These are phyloP conservation scores for Isichthys henryi DNA, from an alignment of 2,113 vertebrate species.

Conservation along the genomic window DNA sequence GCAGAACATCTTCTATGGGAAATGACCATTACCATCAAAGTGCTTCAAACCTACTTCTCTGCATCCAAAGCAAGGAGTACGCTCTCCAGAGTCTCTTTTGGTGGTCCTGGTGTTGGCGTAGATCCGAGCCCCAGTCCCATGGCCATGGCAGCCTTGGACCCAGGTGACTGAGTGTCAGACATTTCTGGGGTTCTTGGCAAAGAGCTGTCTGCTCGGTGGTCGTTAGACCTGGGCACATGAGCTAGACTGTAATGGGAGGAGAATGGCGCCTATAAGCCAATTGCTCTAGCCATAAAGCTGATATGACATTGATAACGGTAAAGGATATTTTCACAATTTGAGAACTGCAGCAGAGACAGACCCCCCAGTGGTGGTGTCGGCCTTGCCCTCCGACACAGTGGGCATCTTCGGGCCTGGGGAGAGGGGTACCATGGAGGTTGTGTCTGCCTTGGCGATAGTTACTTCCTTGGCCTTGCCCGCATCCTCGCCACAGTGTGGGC, in stretches of 20 bases:
- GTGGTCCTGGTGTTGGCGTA: slow-evolving; percentile 52
- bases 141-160: slow-evolving; percentile 53
- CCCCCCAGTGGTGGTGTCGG: slow-evolving; percentile 92
- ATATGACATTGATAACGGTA: not conserved
- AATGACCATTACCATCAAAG: not conserved
- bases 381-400: slow-evolving; percentile 72
- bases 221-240: slow-evolving; percentile 49
- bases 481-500: slow-evolving; percentile 94
- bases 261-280: not conserved
- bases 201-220: slow-evolving; percentile 68
- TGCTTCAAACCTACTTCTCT: slow-evolving; percentile 73
- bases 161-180: slow-evolving; percentile 59
- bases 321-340: not conserved
- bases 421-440: slow-evolving; percentile 75
- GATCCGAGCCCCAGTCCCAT: slow-evolving; percentile 36
- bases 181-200: slow-evolving; percentile 45
- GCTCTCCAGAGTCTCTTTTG: slow-evolving; percentile 88
- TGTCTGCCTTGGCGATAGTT: slow-evolving; percentile 94
- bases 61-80: slow-evolving; percentile 86
- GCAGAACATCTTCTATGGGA: not conserved
- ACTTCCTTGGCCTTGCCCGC: slow-evolving; percentile 89
- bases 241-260: slow-evolving; percentile 51
- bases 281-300: not conserved
- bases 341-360: slow-evolving; percentile 33
- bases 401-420: slow-evolving; percentile 54